These are phyloP conservation scores for Halictus quadricinctus DNA, from an alignment of 2,888 invertebrate genomes.

Conservation along the genomic window DNA sequence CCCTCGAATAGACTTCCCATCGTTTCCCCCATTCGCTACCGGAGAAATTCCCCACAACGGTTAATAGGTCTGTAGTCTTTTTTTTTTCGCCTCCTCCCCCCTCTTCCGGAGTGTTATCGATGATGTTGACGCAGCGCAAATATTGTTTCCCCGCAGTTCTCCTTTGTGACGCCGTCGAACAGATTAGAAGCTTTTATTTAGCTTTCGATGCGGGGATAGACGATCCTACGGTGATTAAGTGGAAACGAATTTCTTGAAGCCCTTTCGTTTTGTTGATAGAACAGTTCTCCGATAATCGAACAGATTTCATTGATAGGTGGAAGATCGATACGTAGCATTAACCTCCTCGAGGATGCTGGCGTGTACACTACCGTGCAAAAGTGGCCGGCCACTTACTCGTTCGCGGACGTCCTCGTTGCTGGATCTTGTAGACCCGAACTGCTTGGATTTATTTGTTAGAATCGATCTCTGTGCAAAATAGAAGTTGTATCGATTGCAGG, in stretches of 20 bases:
- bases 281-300: background rate
- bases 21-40: conserved; percentile 33
- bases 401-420: background rate
- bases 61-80: conserved; percentile 17
- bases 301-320: conserved; percentile 4
- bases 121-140: conserved; percentile 21
- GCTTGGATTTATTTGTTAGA: background rate
- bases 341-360: conserved; percentile 2
- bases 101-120: background rate
- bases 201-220: background rate
- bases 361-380: background rate
- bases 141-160: background rate
- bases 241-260: background rate
- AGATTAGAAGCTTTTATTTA: conserved; percentile 5
- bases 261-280: conserved; percentile 2
- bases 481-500: no score
- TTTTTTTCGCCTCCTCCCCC: background rate
- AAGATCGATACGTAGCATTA: conserved; percentile 5
- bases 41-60: conserved; percentile 28
- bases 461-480: no score
- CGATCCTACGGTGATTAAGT: conserved; percentile 9
- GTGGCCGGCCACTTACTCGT: background rate
- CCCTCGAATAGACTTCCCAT: conserved; percentile 44
- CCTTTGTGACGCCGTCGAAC: background rate
- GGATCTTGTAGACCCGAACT: background rate